phyloP scores from a whole-genome alignment of 2,888 invertebrate species.

The Sepioteuthis lessoniana region DNA sequence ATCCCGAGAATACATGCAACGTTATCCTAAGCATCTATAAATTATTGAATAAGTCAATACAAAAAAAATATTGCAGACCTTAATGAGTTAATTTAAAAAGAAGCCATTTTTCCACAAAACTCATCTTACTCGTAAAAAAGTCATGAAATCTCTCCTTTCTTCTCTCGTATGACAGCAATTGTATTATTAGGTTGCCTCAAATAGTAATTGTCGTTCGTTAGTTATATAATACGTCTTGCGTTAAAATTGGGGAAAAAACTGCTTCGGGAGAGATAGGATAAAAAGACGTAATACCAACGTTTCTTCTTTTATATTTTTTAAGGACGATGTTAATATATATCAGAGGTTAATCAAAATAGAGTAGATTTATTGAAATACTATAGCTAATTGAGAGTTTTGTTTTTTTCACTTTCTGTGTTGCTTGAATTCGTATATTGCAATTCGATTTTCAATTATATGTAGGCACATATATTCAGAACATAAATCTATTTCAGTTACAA shows the following conservation, averaged over 20 bases:
- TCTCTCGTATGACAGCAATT: neutral
- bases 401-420: no score
- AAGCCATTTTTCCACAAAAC: neutral
- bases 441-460: no score
- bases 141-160: neutral
- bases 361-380: no score
- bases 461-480: no score
- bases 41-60: neutral
- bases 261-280: neutral
- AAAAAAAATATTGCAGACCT: neutral
- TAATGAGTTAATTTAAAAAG: slow-evolving; percentile 17
- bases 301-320: neutral
- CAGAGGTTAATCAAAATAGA: no score
- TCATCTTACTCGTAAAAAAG: neutral
- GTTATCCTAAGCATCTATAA: neutral
- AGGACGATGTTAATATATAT: no score
- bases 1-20: no score
- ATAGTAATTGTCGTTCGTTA: neutral
- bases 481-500: no score
- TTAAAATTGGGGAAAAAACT: neutral
- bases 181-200: neutral
- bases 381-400: no score
- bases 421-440: no score
- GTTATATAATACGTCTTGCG: neutral
- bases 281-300: neutral